These are phyloP conservation scores for Coreius guichenoti DNA, from an alignment of 2,797 vertebrate genomes.

Conservation along the genomic window DNA sequence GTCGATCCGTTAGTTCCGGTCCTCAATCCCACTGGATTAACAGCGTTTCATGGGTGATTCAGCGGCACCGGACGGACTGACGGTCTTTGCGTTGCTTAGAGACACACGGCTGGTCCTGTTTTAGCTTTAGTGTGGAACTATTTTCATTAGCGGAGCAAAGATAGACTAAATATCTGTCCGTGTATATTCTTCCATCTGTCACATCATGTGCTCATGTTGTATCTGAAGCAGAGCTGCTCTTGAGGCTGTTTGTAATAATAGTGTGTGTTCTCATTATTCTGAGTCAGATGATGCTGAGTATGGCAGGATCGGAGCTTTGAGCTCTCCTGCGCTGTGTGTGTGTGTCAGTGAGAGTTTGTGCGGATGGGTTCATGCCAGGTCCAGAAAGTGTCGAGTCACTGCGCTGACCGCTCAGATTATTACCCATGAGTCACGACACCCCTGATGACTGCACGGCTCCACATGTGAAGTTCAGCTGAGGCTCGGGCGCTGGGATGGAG, in stretches of 20 bases:
- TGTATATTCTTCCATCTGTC: not conserved
- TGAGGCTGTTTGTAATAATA: not conserved
- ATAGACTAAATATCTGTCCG: not conserved
- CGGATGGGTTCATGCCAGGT: not conserved
- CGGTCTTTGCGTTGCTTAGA: not conserved
- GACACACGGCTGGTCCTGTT: not conserved
- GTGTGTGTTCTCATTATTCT: not conserved
- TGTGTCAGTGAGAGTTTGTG: not conserved
- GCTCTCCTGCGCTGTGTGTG: not conserved
- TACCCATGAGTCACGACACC: not conserved
- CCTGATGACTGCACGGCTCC: not conserved
- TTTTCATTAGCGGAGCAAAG: not conserved
- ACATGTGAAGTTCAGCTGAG: not conserved
- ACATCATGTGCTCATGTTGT: not conserved
- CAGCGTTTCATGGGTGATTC: not conserved
- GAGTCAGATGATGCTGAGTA: not conserved
- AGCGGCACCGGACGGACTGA: not conserved
- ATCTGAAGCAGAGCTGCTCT: not conserved
- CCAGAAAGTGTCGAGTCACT: not conserved
- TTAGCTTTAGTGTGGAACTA: not conserved
- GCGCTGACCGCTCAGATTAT: not conserved
- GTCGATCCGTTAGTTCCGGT: not conserved
- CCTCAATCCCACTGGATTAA: not conserved
- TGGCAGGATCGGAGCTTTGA: not conserved
- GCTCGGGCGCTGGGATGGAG: not conserved